Percentiles rank a stretch among this genome's conserved stretches.
phyloP scores from a whole-genome alignment of 2,888 invertebrate genomes.

The Urechis unicinctus region DNA sequence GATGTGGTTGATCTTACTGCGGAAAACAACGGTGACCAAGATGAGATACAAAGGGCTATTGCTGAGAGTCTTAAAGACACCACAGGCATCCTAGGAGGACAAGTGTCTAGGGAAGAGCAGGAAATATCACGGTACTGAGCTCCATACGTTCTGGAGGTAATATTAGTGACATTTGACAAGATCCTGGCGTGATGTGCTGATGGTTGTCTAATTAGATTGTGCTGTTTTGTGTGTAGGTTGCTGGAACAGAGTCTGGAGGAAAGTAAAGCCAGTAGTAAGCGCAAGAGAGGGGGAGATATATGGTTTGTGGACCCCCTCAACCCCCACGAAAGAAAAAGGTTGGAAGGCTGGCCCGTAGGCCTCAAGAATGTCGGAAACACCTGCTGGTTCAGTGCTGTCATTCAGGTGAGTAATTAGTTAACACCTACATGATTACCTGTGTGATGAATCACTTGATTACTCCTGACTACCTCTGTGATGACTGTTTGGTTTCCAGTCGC shows the following conservation, averaged over 20 bases:
- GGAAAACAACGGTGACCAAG: constrained; percentile 34
- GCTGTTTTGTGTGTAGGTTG: constrained; percentile 30
- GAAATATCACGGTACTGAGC: constrained; percentile 48
- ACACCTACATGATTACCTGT: too few species aligned
- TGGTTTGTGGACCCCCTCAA: constrained; percentile 52
- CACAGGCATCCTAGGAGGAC: constrained; percentile 44
- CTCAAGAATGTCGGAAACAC: constrained; percentile 54
- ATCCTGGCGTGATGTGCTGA: too few species aligned
- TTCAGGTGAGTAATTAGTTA: constrained; percentile 47
- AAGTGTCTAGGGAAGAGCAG: constrained; percentile 48
- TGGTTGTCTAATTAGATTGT: not conserved
- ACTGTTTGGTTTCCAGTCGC: constrained; percentile 36
- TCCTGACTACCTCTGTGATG: not conserved
- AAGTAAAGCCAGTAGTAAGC: constrained; percentile 47
- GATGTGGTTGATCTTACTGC: too few species aligned
- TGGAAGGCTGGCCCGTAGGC: constrained; percentile 50
- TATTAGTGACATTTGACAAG: not conserved
- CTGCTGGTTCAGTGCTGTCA: constrained; percentile 55
- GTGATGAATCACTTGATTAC: too few species aligned
- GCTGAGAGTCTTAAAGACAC: constrained; percentile 48
- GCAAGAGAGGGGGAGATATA: constrained; percentile 44
- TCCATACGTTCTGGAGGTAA: too few species aligned
- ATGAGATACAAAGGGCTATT: constrained; percentile 51
- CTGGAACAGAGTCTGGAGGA: constrained; percentile 52
- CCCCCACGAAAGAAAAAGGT: constrained; percentile 46